These are phyloP conservation scores for Sorex araneus DNA, from an alignment of 2,113 vertebrate species.

Conservation along the genomic window DNA sequence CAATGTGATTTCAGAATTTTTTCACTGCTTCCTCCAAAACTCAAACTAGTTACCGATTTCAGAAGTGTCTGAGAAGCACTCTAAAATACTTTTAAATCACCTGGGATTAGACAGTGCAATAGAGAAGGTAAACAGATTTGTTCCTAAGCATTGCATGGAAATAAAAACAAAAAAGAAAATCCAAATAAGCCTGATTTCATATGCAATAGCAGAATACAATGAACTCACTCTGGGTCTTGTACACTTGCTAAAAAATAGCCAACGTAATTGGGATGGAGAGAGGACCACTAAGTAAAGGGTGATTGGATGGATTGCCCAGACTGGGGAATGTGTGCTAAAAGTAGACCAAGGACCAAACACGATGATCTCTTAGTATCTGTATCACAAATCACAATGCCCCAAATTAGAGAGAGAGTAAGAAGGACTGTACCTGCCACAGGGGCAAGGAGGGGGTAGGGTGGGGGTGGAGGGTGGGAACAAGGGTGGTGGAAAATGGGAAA, in stretches of 20 bases:
- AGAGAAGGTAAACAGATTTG: background rate
- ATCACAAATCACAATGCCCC: too few relatives aligned
- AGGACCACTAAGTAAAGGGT: too few relatives aligned
- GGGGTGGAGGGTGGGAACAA: too few relatives aligned
- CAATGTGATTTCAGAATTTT: background rate
- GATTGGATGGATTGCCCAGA: too few relatives aligned
- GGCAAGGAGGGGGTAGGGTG: too few relatives aligned
- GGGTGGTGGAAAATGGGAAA: too few relatives aligned
- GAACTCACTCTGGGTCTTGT: slow-evolving; percentile 29
- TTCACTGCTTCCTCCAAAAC: background rate
- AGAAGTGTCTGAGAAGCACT: background rate
- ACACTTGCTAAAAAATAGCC: background rate
- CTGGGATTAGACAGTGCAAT: background rate
- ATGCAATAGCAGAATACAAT: background rate
- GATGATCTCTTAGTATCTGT: too few relatives aligned
- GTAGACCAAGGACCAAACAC: too few relatives aligned
- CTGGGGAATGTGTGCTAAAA: too few relatives aligned
- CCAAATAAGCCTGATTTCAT: background rate
- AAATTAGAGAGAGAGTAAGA: too few relatives aligned
- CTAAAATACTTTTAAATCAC: slow-evolving; percentile 35
- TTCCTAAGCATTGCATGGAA: background rate
- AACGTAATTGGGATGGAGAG: background rate
- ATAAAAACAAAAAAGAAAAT: slow-evolving; percentile 57
- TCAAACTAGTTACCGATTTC: background rate
- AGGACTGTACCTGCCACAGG: too few relatives aligned